Base-by-base conservation (phyloP, 2,797 vertebrate species). In the Myotis myotis region DNA sequence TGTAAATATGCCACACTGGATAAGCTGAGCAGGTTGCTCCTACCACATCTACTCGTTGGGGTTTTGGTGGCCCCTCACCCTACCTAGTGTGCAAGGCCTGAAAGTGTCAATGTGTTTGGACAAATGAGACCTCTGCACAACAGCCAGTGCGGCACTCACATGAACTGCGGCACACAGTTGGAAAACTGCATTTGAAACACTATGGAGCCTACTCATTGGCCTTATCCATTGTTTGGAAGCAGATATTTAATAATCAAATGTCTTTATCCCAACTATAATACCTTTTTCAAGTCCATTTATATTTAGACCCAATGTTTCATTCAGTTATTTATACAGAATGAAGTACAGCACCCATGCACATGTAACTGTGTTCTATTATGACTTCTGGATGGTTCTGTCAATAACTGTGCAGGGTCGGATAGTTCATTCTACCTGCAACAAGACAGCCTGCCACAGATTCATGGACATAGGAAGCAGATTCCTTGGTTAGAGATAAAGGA, bases 171-270 rank as follows among this genome's bases (percentile, higher is more conserved):
- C 33, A 16, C 20, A 15, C 11, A 23, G 15, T 15, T 28, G 11
- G 23, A 25, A 82, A 44, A 66, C 28, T 8, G 15, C 33, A 33
- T 60, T 79, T 28, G 16, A 81, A n/a, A 53, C 74, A 51, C 12
- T 17, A 16, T 8, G 0, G 3, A 28, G 2, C 6, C 22, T 41
- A 30, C 4, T 12, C 17, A 0, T 5, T 41, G 20, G 16, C 8
- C 28, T 11, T 87, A 28, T 6, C 66, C 33, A 51, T 19, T 25
- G 25, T 53, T 93, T 20, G 33, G 28, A 62, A 80, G 38, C 6
- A 62, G 20, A 16, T 80, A 41, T 44, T 25, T 68, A 28, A 72
- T 28, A 33, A 81, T 20, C 44, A 64, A 72, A 64, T 79, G 20
- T n/a, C 44, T 51, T 51, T 60, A 28, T 53, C 20, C n/a, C 49